Base-by-base conservation (phyloP, 2,888 invertebrate species). In the Leucozona laternaria region DNA sequence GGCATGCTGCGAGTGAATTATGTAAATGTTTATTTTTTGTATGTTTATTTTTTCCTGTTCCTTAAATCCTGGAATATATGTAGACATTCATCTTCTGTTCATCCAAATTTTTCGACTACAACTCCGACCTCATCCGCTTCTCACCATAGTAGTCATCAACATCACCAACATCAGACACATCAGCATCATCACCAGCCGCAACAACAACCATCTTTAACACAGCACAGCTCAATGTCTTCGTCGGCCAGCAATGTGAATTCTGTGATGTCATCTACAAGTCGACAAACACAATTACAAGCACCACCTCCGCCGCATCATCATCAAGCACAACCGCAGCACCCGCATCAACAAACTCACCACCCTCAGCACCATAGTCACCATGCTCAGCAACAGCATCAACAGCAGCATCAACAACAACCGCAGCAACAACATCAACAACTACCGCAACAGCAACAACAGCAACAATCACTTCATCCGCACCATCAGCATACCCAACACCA, bases 41-140 rank as follows among this genome's bases (percentile, higher is more conserved):
- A 66, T 78, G 20, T 43, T n/a, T 43, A 40, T 40, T 84, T 50
- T 70, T 77, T 70, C 57, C 68, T 55, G 43, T 75, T 60, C 58
- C 70, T 71, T 13, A 17, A 60, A 34, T 66, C 62, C 50, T 66
- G 60, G 48, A 81, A 77, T 72, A 72, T 82, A 73, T 85, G 79
- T 88, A 89, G 89, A 89, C 89, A 89, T 82, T 88, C 89, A 89
- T 88, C 89, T 82, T 82, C 88, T 79, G 90, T 93, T 93, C 93
- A 81, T 81, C 68, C 93, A 93, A 86, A 89, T 88, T 89, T 87
- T 88, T 83, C 89, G 83, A 88, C 88, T 88, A 86, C 88, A 88
- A 88, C 87, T 77, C 88, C 88, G 58, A 88, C 89, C 71, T 73
- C 85, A 78, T 86, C 86, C 22, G 77, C 84, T 81, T 84, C 83